Base-by-base conservation (phyloP, 37 sponge, comb jelly and placozoan species). In the Lycopodina hypogea region DNA sequence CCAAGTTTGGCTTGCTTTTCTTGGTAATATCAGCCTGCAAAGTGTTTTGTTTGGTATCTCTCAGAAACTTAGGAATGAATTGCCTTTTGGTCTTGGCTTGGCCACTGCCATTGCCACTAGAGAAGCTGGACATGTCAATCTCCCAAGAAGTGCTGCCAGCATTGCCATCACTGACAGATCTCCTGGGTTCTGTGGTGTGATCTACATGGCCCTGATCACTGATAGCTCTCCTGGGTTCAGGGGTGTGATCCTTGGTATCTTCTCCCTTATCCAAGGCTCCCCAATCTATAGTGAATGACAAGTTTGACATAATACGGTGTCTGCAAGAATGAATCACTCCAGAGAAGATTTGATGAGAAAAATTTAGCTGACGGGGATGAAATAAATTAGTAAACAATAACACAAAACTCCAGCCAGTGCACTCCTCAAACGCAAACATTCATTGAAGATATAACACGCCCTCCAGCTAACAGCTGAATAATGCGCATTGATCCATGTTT, bases 31-130 rank as follows among this genome's bases (percentile, higher is more conserved):
- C 68, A 26, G 36, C 45, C 18, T 48, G 63, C 45, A 52, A 11
- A 34, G 74, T 12, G 11, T 36, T 56, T 75, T 42, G 36, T 56
- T 68, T 78, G 14, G 67, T 24, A 28, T 77, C 79, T 65, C 56
- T 50, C 23, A 78, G 56, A 67, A 78, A 78, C 42, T 67, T 78
- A 23, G 79, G 79, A 19, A 78, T 19, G 50, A 51, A 11, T 72
- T 15, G 51, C 35, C 52, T 62, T 62, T 73, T 73, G 24, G 76
- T 2, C 21, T 76, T 76, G 26, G 39, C 14, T 56, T 11, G 68
- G 2, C 19, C 38, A 36, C 71, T 42, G 28, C 19, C 38, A 36
- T 60, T 42, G 28, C 33, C 65, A 30, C n/a, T 21, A 45, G 42
- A n/a, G n/a, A 67, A 72, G 22, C n/a, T 21, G 23, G 42, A n/a